A percentile compares a stretch with the other conserved stretches of the same genome.
These are phyloP conservation scores for Incurvaria masculella DNA, from an alignment of 2,888 invertebrate species.

Conservation along the genomic window DNA sequence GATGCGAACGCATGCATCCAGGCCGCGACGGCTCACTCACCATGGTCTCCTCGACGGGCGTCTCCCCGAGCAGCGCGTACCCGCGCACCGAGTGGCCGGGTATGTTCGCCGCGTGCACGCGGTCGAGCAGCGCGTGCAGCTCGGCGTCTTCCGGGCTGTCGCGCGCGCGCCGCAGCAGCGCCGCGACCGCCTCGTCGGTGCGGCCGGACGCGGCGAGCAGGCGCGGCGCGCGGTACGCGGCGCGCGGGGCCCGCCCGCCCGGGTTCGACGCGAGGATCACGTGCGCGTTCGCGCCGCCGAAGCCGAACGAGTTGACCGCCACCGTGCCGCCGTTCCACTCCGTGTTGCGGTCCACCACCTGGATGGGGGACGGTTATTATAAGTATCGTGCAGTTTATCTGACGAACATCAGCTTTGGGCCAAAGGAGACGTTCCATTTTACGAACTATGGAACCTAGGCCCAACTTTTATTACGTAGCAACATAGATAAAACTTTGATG, in stretches of 20 bases:
- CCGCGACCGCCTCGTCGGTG: slow-evolving; percentile 73
- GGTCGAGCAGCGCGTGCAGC: slow-evolving; percentile 72
- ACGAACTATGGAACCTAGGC: too few relatives aligned
- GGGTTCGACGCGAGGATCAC: slow-evolving; percentile 78
- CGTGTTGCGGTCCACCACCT: slow-evolving; percentile 78
- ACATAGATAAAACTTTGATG: too few relatives aligned
- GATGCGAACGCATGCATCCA: too few relatives aligned
- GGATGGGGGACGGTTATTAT: too few relatives aligned
- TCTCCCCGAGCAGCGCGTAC: slow-evolving; percentile 67
- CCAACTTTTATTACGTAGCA: too few relatives aligned
- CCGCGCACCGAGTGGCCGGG: slow-evolving; percentile 80
- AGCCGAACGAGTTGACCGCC: slow-evolving; percentile 96
- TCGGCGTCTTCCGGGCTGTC: slow-evolving; percentile 64
- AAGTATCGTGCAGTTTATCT: too few relatives aligned
- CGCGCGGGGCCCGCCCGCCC: slow-evolving; percentile 51
- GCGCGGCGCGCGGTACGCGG: slow-evolving; percentile 54
- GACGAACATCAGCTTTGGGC: too few relatives aligned
- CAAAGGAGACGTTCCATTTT: too few relatives aligned
- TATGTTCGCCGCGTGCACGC: slow-evolving; percentile 67
- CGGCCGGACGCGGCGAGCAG: slow-evolving; percentile 80
- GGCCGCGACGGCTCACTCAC: too few relatives aligned
- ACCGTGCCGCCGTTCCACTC: slow-evolving; percentile 90
- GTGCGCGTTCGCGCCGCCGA: slow-evolving; percentile 97
- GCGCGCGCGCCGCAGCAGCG: slow-evolving; percentile 62
- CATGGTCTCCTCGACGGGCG: slow-evolving; percentile 47